phyloP scores from a whole-genome alignment of 2,888 invertebrate genomes.

The Hirtodrosophila duncani region DNA sequence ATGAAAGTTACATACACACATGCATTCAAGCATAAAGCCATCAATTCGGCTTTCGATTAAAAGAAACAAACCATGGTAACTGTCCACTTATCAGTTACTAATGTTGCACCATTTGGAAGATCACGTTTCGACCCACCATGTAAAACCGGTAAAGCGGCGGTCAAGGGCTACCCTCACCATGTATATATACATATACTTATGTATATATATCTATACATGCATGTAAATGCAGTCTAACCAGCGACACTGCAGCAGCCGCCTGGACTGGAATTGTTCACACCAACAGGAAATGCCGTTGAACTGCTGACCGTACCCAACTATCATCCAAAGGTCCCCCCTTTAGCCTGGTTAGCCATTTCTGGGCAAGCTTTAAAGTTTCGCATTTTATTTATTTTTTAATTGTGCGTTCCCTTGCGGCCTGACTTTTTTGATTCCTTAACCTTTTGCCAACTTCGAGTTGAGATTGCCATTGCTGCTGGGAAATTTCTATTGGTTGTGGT shows the following conservation, averaged over 20 bases:
- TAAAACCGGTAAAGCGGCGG: no score
- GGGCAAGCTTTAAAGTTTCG: constrained; percentile 2
- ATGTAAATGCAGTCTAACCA: constrained; percentile 10
- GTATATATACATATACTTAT: constrained; percentile 9
- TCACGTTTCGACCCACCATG: no score
- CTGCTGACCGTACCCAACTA: no score
- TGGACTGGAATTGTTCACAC: not conserved
- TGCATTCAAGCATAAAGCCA: no score
- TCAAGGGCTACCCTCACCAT: not conserved
- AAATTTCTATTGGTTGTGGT: not conserved
- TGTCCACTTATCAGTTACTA: no score
- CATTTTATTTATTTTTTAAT: constrained; percentile 9
- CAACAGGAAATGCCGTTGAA: constrained; percentile 28
- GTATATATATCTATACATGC: constrained; percentile 12
- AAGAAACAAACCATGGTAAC: no score
- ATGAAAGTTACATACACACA: no score
- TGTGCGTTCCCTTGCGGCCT: constrained; percentile 12
- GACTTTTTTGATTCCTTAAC: constrained; percentile 29
- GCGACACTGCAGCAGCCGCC: constrained; percentile 3
- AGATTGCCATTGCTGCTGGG: constrained; percentile 8
- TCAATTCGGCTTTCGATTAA: no score
- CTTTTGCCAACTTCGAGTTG: constrained; percentile 24
- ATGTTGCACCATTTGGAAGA: no score
- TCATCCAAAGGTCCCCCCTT: no score
- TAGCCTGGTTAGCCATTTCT: no score